Base-by-base conservation (phyloP, 2,888 invertebrate species). In the Arge pagana region DNA sequence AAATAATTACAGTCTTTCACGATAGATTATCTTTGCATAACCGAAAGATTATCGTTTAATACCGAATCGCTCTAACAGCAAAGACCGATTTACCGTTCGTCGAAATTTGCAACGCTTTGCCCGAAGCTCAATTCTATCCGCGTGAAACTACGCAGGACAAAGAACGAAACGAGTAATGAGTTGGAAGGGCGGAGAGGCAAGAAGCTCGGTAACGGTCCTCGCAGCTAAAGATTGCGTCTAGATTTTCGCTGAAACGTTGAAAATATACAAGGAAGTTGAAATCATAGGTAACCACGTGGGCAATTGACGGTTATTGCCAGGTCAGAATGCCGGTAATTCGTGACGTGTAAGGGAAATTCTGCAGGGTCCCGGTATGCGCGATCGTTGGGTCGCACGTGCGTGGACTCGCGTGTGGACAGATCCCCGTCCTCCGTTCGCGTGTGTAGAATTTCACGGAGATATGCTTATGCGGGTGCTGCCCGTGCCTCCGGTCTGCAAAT, bases 251-350 rank as follows among this genome's bases (percentile, higher is more conserved):
- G 23, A 45, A 45, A 33, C 23, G 13, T 35, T 33, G 4, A 45
- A 45, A 45, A 23, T n/a, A n/a, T n/a, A n/a, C 16, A 5, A 24
- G 19, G 28, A 16, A 21, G 15, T 16, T n/a, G 43, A 41, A 50
- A 41, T 36, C 18, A 28, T 26, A 41, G 42, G 42, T 42, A 13
- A 41, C 26, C 26, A 43, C 23, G 50, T 10, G 26, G 31, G 50
- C 35, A 42, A 43, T 41, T 28, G 50, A 33, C 42, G 33, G 43
- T 50, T 50, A 50, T 43, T 50, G 50, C 50, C 40, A n/a, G 26
- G 50, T 43, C 35, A 26, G 41, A 41, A 31, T 21, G 45, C 35
- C 33, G 18, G 45, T 45, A 45, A 45, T 45, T 18, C 45, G 18
- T 15, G 23, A 45, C 10, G 28, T 26, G 2, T 33, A 33, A 45